These are phyloP conservation scores for Tachystola acroxantha DNA, from an alignment of 2,888 invertebrate genomes.

Conservation along the genomic window DNA sequence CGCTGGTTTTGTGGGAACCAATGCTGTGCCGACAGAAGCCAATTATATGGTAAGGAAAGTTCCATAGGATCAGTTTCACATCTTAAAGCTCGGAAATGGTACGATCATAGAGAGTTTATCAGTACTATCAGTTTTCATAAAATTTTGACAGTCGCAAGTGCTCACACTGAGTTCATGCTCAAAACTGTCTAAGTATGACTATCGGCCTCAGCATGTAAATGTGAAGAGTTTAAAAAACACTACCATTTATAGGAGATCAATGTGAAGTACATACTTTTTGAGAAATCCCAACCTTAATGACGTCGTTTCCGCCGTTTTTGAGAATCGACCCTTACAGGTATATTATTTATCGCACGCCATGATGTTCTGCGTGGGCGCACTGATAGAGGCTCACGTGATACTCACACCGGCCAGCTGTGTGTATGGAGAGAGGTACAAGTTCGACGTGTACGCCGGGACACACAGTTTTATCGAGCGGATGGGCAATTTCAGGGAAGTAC, in stretches of 20 bases:
- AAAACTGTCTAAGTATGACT: too few species aligned
- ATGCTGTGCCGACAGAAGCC: slow-evolving; percentile 40
- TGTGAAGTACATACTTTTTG: too few species aligned
- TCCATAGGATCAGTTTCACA: background rate
- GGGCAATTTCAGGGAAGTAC: slow-evolving; percentile 37
- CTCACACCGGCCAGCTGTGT: slow-evolving; percentile 60
- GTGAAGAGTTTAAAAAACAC: too few species aligned
- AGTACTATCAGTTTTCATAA: too few species aligned
- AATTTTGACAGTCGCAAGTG: too few species aligned
- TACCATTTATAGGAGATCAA: too few species aligned
- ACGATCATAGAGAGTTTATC: too few species aligned
- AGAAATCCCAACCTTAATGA: too few species aligned
- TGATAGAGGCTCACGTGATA: slow-evolving; percentile 61
- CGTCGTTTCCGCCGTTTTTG: too few species aligned
- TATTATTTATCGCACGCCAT: slow-evolving; percentile 60
- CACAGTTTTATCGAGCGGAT: slow-evolving; percentile 45
- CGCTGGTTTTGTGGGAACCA: slow-evolving; percentile 44
- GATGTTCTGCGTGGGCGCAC: slow-evolving; percentile 57
- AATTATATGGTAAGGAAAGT: slow-evolving; percentile 47
- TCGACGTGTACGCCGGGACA: slow-evolving; percentile 48
- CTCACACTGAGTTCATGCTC: too few species aligned
- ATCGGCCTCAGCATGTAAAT: too few species aligned
- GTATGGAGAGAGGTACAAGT: slow-evolving; percentile 50
- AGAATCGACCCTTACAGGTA: slow-evolving; percentile 39
- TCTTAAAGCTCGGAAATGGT: too few species aligned